phyloP scores from a whole-genome alignment of 2,888 invertebrate species.

The Seladonia tumulorum region DNA sequence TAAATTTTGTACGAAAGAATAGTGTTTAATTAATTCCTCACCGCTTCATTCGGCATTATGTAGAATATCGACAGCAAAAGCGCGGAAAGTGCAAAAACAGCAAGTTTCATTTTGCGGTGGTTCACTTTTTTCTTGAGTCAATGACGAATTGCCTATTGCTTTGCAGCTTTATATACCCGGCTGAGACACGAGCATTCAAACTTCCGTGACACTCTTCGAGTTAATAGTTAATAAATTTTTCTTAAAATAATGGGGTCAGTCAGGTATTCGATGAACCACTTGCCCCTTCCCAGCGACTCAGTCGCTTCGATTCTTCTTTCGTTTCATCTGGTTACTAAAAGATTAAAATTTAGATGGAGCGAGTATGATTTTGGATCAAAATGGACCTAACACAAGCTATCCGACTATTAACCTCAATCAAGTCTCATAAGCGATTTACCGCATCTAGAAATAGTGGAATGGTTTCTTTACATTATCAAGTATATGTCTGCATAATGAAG shows the following conservation, averaged over 20 bases:
- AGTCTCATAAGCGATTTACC: not conserved
- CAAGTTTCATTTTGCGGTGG: too few relatives aligned
- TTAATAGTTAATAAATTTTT: not conserved
- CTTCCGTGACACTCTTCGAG: not conserved
- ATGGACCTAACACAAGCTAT: not conserved
- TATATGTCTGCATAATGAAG: not conserved
- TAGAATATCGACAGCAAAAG: too few relatives aligned
- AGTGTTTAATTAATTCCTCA: too few relatives aligned
- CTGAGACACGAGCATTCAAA: too few relatives aligned
- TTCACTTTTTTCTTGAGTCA: too few relatives aligned
- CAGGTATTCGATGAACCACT: not conserved
- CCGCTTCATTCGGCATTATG: too few relatives aligned
- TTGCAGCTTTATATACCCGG: too few relatives aligned
- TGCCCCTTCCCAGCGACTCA: too few relatives aligned
- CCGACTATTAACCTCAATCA: not conserved
- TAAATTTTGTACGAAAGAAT: too few relatives aligned
- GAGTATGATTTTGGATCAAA: not conserved
- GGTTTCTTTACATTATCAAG: not conserved
- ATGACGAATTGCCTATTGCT: too few relatives aligned
- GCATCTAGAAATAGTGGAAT: not conserved
- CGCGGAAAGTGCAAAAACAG: too few relatives aligned
- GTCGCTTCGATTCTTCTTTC: too few relatives aligned
- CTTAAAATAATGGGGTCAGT: not conserved
- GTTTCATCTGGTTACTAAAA: not conserved
- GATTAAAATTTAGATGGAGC: not conserved